These are phyloP conservation scores for Lacerta viridis DNA, from an alignment of 2,797 vertebrate species.

Conservation along the genomic window DNA sequence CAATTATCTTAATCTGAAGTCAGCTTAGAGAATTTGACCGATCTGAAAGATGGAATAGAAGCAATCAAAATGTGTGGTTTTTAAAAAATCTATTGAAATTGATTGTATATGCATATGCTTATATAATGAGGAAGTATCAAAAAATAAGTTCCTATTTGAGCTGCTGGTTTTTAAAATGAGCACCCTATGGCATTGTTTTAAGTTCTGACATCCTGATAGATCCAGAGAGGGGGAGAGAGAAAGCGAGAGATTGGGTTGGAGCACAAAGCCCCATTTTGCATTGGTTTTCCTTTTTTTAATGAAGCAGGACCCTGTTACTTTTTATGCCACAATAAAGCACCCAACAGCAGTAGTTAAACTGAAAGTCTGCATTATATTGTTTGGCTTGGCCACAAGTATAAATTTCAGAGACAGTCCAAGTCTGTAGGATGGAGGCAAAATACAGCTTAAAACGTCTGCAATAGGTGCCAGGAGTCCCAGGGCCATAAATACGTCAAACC, in stretches of 20 bases:
- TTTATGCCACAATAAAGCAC: background rate
- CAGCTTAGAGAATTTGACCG: background rate
- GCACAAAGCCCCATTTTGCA: background rate
- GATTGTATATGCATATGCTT: too few species aligned
- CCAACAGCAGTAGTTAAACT: background rate
- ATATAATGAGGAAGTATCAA: background rate
- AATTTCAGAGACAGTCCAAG: background rate
- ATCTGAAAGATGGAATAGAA: background rate
- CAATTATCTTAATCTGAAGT: background rate
- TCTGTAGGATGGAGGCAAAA: background rate
- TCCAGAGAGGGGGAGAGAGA: background rate
- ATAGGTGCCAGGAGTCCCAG: background rate
- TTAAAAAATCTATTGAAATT: background rate
- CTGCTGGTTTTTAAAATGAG: background rate
- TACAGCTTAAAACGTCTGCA: background rate
- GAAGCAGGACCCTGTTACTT: background rate
- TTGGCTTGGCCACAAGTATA: conserved; percentile 3
- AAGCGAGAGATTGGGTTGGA: background rate
- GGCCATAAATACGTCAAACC: conserved; percentile 31
- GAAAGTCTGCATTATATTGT: background rate
- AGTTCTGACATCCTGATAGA: background rate
- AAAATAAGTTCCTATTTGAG: background rate
- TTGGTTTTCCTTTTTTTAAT: background rate
- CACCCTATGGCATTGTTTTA: background rate
- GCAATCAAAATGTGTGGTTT: background rate